These are phyloP conservation scores for Urophycis tenuis DNA, from an alignment of 2,797 vertebrate genomes.

Conservation along the genomic window DNA sequence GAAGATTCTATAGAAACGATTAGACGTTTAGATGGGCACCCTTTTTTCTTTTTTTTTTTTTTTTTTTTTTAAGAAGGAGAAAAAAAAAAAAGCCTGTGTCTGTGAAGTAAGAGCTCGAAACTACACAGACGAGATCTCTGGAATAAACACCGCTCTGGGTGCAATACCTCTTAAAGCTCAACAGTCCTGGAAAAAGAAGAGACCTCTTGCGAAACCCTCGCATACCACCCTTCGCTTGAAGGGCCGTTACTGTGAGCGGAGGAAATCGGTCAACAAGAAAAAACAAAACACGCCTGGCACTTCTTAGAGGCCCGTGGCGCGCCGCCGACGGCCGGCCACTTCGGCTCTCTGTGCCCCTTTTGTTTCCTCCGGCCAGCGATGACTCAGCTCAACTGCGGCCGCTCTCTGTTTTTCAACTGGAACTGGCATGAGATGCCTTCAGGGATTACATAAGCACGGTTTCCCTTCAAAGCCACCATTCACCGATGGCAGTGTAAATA, in stretches of 20 bases:
- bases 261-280: slow-evolving; percentile 33
- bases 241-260: slow-evolving; percentile 26
- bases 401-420: neutral
- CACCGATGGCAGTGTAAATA: slow-evolving; percentile 2
- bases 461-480: slow-evolving; percentile 10
- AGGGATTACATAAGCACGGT: slow-evolving; percentile 13
- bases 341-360: slow-evolving; percentile 10
- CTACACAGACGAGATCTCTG: slow-evolving; percentile 23
- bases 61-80: neutral
- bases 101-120: slow-evolving; percentile 24
- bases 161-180: slow-evolving; percentile 24
- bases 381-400: slow-evolving; percentile 6
- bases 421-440: neutral
- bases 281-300: slow-evolving; percentile 45
- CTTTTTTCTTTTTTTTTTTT: neutral
- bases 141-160: slow-evolving; percentile 36
- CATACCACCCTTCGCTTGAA: slow-evolving; percentile 28
- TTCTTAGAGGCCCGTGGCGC: slow-evolving; percentile 35
- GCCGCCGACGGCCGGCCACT: slow-evolving; percentile 15
- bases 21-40: neutral
- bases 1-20: neutral
- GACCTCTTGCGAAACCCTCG: slow-evolving; percentile 36
- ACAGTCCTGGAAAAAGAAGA: slow-evolving; percentile 15
- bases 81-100: neutral
- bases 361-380: neutral